Conservation (phyloP, 2,113 vertebrate genomes). For the Spea multiplicata region DNA sequence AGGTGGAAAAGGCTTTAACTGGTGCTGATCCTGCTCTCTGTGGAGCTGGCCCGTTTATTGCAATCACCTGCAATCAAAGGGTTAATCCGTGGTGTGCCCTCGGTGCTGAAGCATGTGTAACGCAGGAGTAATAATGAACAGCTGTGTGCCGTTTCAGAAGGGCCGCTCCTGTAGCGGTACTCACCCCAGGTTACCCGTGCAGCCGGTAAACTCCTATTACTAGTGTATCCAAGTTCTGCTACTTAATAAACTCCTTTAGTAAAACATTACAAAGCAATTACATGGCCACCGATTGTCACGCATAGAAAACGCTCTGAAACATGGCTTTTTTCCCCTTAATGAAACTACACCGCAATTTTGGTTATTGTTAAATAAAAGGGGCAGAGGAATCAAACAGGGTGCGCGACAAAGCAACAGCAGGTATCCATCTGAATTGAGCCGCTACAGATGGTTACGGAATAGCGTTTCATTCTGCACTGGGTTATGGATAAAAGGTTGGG, state of each 20-base stretch:
- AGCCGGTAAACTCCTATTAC: constrained; percentile 81
- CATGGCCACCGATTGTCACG: constrained; percentile 75
- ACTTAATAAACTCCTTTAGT: constrained; percentile 83
- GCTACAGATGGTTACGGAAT: constrained; percentile 80
- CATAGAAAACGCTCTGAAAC: constrained; percentile 71
- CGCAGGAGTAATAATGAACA: constrained; percentile 79
- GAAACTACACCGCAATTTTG: constrained; percentile 80
- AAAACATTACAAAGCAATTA: constrained; percentile 84
- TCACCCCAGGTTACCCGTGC: constrained; percentile 79
- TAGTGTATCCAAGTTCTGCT: constrained; percentile 84
- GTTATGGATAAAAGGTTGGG: constrained; percentile 72
- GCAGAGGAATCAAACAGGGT: constrained; percentile 72
- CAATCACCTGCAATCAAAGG: background rate
- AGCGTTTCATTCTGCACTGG: constrained; percentile 73
- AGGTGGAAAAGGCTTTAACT: too few relatives aligned
- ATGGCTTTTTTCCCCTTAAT: constrained; percentile 71
- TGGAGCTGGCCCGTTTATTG: background rate
- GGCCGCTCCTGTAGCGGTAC: constrained; percentile 75
- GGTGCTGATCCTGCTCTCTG: background rate
- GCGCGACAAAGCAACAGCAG: constrained; percentile 76
- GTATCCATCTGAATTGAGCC: constrained; percentile 71
- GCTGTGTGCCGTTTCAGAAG: constrained; percentile 73
- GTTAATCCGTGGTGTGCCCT: background rate
- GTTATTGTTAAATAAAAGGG: constrained; percentile 83
- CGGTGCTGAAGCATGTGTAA: constrained; percentile 54